phyloP scores from a whole-genome alignment of 1,140 invertebrate genomes.

The Portunus trituberculatus region DNA sequence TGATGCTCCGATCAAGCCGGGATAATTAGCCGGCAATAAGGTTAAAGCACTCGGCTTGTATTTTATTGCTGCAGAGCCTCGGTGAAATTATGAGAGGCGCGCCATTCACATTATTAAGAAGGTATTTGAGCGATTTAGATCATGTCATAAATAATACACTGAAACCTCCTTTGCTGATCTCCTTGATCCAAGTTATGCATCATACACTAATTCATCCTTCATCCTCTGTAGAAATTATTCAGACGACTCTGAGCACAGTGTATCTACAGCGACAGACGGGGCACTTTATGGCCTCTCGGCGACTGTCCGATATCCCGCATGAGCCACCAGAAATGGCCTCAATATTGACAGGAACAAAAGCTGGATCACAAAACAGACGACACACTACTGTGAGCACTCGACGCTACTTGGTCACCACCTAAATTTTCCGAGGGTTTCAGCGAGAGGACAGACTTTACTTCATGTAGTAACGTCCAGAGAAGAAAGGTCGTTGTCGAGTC shows the following conservation, averaged over 20 bases:
- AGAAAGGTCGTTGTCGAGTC: not conserved
- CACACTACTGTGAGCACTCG: not conserved
- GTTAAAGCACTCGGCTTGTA: not conserved
- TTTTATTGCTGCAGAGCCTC: not conserved
- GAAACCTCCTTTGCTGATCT: not conserved
- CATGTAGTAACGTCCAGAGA: not conserved
- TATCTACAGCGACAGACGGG: not conserved
- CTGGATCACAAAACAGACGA: not conserved
- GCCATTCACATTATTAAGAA: not conserved
- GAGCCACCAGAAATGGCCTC: not conserved
- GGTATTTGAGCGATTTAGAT: constrained; percentile 33
- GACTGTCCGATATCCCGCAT: not conserved
- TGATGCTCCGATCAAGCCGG: not conserved
- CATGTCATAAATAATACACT: constrained; percentile 28
- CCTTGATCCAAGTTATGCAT: not conserved
- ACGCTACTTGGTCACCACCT: not conserved
- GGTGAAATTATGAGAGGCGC: not conserved
- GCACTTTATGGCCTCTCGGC: not conserved
- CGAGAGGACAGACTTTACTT: not conserved
- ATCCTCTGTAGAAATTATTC: not conserved
- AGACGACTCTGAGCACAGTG: not conserved
- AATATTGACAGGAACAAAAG: not conserved
- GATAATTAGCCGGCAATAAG: constrained; percentile 7
- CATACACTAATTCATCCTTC: not conserved
- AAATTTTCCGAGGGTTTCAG: not conserved